Conservation (phyloP, 2,797 vertebrate species). For the Aldrovandia affinis region DNA sequence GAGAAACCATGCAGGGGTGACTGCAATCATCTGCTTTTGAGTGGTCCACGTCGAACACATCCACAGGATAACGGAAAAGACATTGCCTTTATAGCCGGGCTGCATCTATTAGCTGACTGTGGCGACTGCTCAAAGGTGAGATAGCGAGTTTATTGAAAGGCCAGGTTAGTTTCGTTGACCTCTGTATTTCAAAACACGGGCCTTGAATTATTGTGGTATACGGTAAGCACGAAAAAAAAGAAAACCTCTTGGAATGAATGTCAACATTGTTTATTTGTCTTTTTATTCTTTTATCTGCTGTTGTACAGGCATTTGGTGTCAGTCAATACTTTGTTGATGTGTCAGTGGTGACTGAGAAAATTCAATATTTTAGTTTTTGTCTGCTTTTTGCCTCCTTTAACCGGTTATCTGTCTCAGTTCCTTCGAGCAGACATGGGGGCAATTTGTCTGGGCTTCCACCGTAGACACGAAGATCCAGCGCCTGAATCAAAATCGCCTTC, state of each 20-base stretch:
- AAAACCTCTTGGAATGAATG: neutral
- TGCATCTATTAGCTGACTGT: slow-evolving; percentile 66
- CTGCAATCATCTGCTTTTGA: slow-evolving; percentile 69
- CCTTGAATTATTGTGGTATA: neutral
- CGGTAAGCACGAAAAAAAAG: neutral
- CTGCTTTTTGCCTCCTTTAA: slow-evolving; percentile 75
- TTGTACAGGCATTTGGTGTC: neutral
- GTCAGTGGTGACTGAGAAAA: neutral
- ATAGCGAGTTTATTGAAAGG: slow-evolving; percentile 68
- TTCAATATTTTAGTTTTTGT: neutral
- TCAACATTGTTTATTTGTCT: neutral
- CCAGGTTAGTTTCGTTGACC: slow-evolving; percentile 61
- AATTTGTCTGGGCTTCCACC: slow-evolving; percentile 88
- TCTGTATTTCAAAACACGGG: slow-evolving; percentile 54
- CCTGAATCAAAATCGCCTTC: slow-evolving; percentile 86
- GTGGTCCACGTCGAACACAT: slow-evolving; percentile 62
- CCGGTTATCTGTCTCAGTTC: slow-evolving; percentile 80
- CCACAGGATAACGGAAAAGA: slow-evolving; percentile 47
- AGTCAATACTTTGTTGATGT: neutral
- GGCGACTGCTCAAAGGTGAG: slow-evolving; percentile 64
- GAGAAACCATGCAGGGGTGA: slow-evolving; percentile 75
- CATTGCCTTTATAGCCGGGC: slow-evolving; percentile 64
- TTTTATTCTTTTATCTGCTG: neutral
- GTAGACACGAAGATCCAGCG: slow-evolving; percentile 97
- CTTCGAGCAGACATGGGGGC: slow-evolving; percentile 85